Evolutionary conservation across 2,113 vertebrate genomes (phyloP).

Genomic region (Silurus glanis): DNA sequence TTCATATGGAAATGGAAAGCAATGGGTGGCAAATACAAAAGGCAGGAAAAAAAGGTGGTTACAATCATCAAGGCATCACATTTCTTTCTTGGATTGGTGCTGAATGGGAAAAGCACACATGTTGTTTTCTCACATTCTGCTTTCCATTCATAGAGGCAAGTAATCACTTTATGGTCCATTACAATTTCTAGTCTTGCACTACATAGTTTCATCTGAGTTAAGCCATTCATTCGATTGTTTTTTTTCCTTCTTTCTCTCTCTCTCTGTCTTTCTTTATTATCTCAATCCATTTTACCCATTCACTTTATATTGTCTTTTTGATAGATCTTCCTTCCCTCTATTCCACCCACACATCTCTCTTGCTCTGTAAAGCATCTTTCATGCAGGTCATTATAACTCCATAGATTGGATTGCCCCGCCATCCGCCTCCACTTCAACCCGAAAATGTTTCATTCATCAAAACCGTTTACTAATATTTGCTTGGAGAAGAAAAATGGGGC

Average conservation of each 20-base stretch:
- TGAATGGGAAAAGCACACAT: conserved; percentile 56
- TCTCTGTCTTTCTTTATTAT: not conserved
- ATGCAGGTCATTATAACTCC: conserved; percentile 62
- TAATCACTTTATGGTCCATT: conserved; percentile 50
- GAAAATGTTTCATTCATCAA: conserved; percentile 63
- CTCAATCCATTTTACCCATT: conserved; percentile 38
- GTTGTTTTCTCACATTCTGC: conserved; percentile 69
- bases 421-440: conserved; percentile 27
- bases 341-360: conserved; percentile 2
- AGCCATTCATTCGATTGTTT: not conserved
- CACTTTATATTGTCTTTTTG: not conserved
- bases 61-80: conserved; percentile 59
- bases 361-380: conserved; percentile 52
- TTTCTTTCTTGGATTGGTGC: conserved; percentile 63
- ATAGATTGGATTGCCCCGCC: conserved; percentile 56
- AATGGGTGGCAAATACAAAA: conserved; percentile 62
- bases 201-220: conserved; percentile 52
- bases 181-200: conserved; percentile 49
- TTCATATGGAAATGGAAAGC: conserved; percentile 58
- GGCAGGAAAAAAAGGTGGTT: conserved; percentile 37
- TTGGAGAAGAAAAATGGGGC: conserved; percentile 56
- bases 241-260: not conserved
- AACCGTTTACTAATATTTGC: conserved; percentile 56
- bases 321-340: not conserved
- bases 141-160: conserved; percentile 64